phyloP scores from a whole-genome alignment of 2,797 vertebrate genomes.

The Acrossocheilus fasciatus region DNA sequence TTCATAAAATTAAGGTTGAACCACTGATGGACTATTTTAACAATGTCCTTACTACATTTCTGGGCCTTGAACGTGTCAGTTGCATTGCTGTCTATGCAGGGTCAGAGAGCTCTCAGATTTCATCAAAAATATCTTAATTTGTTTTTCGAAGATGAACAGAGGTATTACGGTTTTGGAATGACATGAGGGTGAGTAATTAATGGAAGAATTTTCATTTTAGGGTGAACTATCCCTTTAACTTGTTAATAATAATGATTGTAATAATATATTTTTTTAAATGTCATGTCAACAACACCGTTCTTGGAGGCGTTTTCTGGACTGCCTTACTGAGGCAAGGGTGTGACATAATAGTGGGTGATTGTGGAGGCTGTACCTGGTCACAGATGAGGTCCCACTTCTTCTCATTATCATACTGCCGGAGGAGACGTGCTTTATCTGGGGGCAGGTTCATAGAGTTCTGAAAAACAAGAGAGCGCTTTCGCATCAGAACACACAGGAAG shows the following conservation, averaged over 20 bases:
- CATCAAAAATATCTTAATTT: background rate
- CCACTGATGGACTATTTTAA: background rate
- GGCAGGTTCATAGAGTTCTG: slow-evolving; percentile 97
- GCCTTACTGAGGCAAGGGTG: background rate
- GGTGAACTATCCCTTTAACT: background rate
- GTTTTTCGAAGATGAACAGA: background rate
- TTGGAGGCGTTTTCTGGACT: background rate
- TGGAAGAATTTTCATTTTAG: background rate
- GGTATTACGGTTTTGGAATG: background rate
- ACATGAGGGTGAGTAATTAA: background rate
- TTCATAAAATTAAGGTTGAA: too few species aligned
- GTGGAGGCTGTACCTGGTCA: slow-evolving; percentile 81
- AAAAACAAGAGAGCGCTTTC: slow-evolving; percentile 55
- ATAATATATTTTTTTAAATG: background rate
- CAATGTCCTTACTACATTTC: background rate
- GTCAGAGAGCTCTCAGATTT: background rate
- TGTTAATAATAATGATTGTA: background rate
- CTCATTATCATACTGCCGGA: slow-evolving; percentile 94
- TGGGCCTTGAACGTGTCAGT: background rate
- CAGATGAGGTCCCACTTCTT: slow-evolving; percentile 96
- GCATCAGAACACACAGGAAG: slow-evolving; percentile 40
- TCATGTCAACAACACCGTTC: background rate
- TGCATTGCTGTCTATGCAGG: background rate
- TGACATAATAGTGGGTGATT: background rate
- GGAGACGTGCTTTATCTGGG: slow-evolving; percentile 91